These are phyloP conservation scores for Belonocnema kinseyi DNA, from an alignment of 1,140 invertebrate species.

Conservation along the genomic window DNA sequence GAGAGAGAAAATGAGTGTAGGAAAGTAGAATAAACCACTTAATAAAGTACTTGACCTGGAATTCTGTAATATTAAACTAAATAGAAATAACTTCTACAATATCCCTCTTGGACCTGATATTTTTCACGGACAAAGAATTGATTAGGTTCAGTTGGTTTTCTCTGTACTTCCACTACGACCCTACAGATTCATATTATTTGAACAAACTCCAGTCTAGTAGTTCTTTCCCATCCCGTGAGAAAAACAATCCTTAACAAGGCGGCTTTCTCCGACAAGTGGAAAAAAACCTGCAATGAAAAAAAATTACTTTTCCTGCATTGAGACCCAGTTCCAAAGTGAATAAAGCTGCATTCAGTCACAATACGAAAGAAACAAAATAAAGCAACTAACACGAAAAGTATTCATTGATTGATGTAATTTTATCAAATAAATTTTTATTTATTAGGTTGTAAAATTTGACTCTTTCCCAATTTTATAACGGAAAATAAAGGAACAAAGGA, in stretches of 20 bases:
- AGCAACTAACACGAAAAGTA: background rate
- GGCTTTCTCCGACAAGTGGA: background rate
- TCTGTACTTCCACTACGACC: background rate
- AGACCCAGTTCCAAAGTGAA: background rate
- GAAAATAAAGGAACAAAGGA: too few species aligned
- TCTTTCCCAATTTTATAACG: too few species aligned
- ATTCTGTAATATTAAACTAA: background rate
- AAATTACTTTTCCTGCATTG: background rate
- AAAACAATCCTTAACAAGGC: background rate
- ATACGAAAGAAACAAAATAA: background rate
- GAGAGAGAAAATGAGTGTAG: too few species aligned
- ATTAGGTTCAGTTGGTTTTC: background rate
- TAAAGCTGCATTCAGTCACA: background rate
- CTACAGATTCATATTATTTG: background rate
- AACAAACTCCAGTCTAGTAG: slow-evolving; percentile 2
- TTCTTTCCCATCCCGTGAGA: background rate
- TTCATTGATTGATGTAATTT: background rate
- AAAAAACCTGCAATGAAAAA: background rate
- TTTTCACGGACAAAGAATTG: background rate
- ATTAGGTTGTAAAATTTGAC: too few species aligned
- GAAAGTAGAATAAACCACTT: too few species aligned
- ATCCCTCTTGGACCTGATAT: background rate
- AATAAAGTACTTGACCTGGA: too few species aligned
- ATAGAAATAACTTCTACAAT: background rate
- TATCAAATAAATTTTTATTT: background rate